Evolutionary conservation across 2,888 invertebrate genomes (phyloP).

Genomic region (Platycheirus rosarum): DNA sequence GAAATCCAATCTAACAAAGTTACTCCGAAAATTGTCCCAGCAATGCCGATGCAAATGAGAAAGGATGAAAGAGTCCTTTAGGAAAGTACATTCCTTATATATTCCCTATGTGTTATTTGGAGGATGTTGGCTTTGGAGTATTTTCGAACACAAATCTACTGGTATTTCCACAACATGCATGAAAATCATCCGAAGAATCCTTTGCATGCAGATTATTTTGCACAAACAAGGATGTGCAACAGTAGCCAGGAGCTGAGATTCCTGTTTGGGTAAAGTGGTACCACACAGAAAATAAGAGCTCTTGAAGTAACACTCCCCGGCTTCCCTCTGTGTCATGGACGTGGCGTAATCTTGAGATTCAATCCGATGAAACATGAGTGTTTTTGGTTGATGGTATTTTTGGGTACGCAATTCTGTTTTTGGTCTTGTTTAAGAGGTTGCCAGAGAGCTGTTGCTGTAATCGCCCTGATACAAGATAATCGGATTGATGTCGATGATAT

Average conservation of each 20-base stretch:
- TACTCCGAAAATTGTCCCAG: conserved; percentile 4
- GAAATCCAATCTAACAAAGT: conserved; percentile 50
- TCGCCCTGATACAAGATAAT: conserved; percentile 63
- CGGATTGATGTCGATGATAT: conserved; percentile 60
- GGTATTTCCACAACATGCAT: conserved; percentile 47
- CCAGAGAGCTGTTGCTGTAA: conserved; percentile 56
- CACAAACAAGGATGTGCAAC: conserved; percentile 22
- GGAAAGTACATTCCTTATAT: not conserved
- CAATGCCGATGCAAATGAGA: conserved; percentile 7
- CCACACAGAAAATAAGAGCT: conserved; percentile 9
- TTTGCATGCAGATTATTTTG: conserved; percentile 46
- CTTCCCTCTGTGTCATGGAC: too few relatives aligned
- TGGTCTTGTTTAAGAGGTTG: conserved; percentile 51
- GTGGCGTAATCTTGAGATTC: too few relatives aligned
- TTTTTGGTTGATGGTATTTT: conserved; percentile 45
- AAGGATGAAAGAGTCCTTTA: conserved; percentile 12
- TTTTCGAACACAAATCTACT: conserved; percentile 33
- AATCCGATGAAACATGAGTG: conserved; percentile 46
- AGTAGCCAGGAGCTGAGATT: conserved; percentile 5
- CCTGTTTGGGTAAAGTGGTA: conserved; percentile 33
- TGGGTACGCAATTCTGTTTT: conserved; percentile 44
- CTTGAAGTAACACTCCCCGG: conserved; percentile 34
- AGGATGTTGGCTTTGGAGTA: not conserved
- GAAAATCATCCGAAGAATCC: conserved; percentile 49
- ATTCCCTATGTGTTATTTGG: conserved; percentile 8